Evolutionary conservation across 2,113 vertebrate species (phyloP).

Genomic region (Hymenochirus boettgeri): DNA sequence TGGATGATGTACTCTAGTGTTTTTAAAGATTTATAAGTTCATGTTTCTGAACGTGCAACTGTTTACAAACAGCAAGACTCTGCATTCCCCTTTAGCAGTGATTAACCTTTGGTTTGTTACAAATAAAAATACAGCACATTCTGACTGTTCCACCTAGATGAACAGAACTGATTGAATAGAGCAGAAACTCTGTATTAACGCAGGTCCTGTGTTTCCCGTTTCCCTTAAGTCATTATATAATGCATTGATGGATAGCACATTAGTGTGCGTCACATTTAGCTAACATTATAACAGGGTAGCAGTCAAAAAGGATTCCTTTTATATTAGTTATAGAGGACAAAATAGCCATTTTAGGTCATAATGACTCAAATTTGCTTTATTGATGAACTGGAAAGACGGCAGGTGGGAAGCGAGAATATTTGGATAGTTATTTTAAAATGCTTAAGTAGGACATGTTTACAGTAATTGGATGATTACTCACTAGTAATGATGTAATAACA

Average conservation of each 20-base stretch:
- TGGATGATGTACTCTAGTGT: too few species aligned
- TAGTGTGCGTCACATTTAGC: constrained; percentile 16
- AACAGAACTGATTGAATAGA: constrained; percentile 37
- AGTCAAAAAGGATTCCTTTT: constrained; percentile 30
- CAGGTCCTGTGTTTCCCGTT: constrained; percentile 21
- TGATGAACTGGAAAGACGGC: constrained; percentile 46
- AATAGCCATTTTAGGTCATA: constrained; percentile 45
- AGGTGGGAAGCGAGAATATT: constrained; percentile 58
- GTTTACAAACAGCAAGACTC: constrained; percentile 42
- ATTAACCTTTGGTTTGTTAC: constrained; percentile 38
- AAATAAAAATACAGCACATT: constrained; percentile 25
- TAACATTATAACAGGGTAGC: constrained; percentile 33
- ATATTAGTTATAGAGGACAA: constrained; percentile 40
- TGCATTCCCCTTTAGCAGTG: constrained; percentile 34
- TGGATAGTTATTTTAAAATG: constrained; percentile 63
- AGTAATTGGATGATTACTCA: constrained; percentile 61
- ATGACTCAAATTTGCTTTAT: constrained; percentile 31
- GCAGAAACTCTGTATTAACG: constrained; percentile 39
- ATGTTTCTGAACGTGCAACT: background rate
- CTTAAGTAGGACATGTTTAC: constrained; percentile 59
- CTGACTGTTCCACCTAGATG: constrained; percentile 33
- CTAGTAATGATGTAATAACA: constrained; percentile 60
- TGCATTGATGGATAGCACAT: constrained; percentile 21
- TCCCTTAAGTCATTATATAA: constrained; percentile 30
- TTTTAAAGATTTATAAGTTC: constrained; percentile 31